Conservation (phyloP, 2,888 invertebrate species). For the Lithophane socia region DNA sequence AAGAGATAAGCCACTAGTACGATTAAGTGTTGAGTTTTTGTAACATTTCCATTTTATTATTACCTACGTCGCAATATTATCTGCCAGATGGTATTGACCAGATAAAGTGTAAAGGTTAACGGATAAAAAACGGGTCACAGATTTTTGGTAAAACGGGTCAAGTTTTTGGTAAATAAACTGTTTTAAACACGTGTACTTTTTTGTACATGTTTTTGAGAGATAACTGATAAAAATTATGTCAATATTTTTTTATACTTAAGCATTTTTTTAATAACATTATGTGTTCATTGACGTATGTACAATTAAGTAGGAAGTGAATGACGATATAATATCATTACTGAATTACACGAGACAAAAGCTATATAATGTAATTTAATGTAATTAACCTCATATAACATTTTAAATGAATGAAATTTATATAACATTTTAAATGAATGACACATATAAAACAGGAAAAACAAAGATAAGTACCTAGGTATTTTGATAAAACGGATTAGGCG, state of each 20-base stretch:
- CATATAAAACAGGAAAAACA: not conserved
- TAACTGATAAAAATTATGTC: not conserved
- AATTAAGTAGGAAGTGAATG: slow-evolving; percentile 26
- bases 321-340: slow-evolving; percentile 24
- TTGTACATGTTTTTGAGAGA: slow-evolving; percentile 1
- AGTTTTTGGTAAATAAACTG: not conserved
- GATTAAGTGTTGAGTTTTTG: slow-evolving; percentile 78
- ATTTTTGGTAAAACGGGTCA: slow-evolving; percentile 9
- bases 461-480: slow-evolving; percentile 9
- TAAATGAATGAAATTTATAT: not conserved
- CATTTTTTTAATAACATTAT: not conserved
- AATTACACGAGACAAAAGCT: slow-evolving; percentile 10
- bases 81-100: slow-evolving; percentile 30
- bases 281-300: slow-evolving; percentile 18
- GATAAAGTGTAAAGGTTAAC: slow-evolving; percentile 45
- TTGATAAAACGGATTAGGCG: slow-evolving; percentile 24
- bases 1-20: slow-evolving; percentile 79
- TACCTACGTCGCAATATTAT: slow-evolving; percentile 23
- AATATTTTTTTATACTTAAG: not conserved
- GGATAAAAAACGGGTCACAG: slow-evolving; percentile 32
- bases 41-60: slow-evolving; percentile 60
- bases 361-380: not conserved
- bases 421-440: not conserved
- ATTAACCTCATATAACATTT: slow-evolving; percentile 3
- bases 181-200: not conserved